These are phyloP conservation scores for Botia almorhae DNA, from an alignment of 2,797 vertebrate genomes.

Conservation along the genomic window DNA sequence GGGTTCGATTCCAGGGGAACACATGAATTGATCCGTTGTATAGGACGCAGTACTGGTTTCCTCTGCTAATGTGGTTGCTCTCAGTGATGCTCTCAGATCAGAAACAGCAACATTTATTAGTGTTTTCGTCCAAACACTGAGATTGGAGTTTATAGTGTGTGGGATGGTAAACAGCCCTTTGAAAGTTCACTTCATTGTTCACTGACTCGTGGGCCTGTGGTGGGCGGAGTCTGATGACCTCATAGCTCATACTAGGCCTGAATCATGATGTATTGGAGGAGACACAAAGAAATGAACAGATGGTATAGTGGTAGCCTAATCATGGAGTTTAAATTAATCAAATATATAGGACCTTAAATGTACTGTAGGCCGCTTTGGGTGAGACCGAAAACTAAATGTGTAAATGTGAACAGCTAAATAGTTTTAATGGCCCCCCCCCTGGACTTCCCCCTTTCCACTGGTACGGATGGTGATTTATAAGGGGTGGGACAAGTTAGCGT, in stretches of 20 bases:
- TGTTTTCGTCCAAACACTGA: not conserved
- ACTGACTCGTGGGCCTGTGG: not conserved
- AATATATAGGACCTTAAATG: not conserved
- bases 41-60: not conserved
- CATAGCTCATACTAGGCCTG: slow-evolving; percentile 4
- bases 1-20: not conserved
- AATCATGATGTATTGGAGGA: slow-evolving; percentile 11
- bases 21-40: too few relatives aligned
- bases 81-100: not conserved
- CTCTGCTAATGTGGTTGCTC: not conserved
- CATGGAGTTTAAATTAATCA: not conserved
- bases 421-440: not conserved
- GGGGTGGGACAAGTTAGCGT: slow-evolving; percentile 37
- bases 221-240: slow-evolving; percentile 24
- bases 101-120: not conserved
- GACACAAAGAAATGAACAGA: not conserved
- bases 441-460: slow-evolving; percentile 49
- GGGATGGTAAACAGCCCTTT: slow-evolving; percentile 8
- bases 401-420: not conserved
- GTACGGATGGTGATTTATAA: slow-evolving; percentile 27
- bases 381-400: not conserved
- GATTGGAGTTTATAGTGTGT: not conserved
- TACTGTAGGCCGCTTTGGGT: not conserved
- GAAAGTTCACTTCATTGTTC: slow-evolving; percentile 5
- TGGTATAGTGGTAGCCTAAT: not conserved